A percentile compares a stretch with the other conserved stretches of the same genome.
Conservation (phyloP, 2,888 invertebrate species). For the Gisinianus flammeolus region DNA sequence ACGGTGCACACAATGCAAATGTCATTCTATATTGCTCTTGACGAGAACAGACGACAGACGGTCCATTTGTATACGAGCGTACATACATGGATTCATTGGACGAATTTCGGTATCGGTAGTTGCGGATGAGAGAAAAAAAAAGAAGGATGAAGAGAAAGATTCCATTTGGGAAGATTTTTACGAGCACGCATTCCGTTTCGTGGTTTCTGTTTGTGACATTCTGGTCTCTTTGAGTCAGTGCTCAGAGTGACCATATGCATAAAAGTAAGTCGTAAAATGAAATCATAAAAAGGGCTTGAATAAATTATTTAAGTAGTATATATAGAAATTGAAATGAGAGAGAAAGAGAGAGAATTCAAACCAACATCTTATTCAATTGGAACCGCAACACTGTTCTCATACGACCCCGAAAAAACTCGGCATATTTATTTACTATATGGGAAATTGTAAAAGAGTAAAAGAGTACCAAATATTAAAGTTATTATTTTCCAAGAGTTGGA, state of each 20-base stretch:
- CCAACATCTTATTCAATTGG: conserved; percentile 39
- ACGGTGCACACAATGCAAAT: conserved; percentile 8
- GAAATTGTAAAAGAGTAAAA: neutral
- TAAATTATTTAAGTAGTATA: conserved; percentile 45
- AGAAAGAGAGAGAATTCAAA: neutral
- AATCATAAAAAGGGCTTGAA: conserved; percentile 48
- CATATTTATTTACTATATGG: neutral
- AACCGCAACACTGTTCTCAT: conserved; percentile 16
- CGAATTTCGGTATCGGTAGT: conserved; percentile 3
- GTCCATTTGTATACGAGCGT: neutral
- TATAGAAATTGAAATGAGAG: neutral
- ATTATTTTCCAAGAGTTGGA: no score
- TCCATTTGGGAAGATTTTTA: conserved; percentile 37
- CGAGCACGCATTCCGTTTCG: conserved; percentile 35
- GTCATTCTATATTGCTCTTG: neutral
- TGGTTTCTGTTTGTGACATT: conserved; percentile 48
- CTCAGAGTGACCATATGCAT: conserved; percentile 41
- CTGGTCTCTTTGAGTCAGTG: conserved; percentile 19
- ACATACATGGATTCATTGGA: neutral
- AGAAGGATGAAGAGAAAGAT: conserved; percentile 6
- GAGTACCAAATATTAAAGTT: neutral
- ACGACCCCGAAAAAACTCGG: neutral
- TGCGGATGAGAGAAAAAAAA: conserved; percentile 18
- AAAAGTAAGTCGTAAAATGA: conserved; percentile 45
- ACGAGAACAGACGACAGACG: neutral